Evolutionary conservation across 2,797 vertebrate genomes (phyloP).

Genomic region (Capromys pilorides): DNA sequence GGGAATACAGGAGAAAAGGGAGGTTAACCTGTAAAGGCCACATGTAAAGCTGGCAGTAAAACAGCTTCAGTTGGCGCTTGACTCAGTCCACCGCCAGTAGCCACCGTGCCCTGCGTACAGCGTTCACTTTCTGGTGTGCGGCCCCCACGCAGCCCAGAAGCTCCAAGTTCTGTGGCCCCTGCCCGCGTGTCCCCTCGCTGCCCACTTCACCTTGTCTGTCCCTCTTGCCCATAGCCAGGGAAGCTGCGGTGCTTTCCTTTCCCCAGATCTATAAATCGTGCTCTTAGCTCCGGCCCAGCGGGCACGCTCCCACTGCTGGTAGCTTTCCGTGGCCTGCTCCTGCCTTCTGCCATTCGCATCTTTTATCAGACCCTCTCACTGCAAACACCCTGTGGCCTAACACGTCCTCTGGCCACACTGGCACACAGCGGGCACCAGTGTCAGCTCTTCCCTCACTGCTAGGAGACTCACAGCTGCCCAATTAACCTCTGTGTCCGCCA

Average conservation of each 20-base stretch:
- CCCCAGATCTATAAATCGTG: not conserved
- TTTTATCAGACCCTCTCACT: not conserved
- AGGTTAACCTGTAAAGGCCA: not conserved
- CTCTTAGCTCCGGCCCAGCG: not conserved
- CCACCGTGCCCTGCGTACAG: not conserved
- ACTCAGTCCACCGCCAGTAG: not conserved
- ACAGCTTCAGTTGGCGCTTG: not conserved
- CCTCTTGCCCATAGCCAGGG: not conserved
- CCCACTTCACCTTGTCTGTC: rapidly evolving
- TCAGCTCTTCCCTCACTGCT: not conserved
- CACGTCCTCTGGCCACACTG: too few relatives aligned
- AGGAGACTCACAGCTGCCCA: rapidly evolving
- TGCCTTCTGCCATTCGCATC: too few relatives aligned
- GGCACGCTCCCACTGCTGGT: not conserved
- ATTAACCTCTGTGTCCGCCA: not conserved
- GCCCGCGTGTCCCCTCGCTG: not conserved
- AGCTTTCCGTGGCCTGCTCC: too few relatives aligned
- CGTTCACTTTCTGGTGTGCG: too few relatives aligned
- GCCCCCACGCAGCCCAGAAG: too few relatives aligned
- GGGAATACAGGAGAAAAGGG: not conserved
- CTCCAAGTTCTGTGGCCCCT: not conserved
- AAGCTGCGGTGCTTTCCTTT: not conserved
- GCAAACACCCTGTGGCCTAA: not conserved
- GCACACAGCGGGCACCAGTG: not conserved
- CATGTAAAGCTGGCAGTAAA: not conserved